phyloP scores from a whole-genome alignment of 1,140 invertebrate species.

The Bombus haemorrhoidalis region DNA sequence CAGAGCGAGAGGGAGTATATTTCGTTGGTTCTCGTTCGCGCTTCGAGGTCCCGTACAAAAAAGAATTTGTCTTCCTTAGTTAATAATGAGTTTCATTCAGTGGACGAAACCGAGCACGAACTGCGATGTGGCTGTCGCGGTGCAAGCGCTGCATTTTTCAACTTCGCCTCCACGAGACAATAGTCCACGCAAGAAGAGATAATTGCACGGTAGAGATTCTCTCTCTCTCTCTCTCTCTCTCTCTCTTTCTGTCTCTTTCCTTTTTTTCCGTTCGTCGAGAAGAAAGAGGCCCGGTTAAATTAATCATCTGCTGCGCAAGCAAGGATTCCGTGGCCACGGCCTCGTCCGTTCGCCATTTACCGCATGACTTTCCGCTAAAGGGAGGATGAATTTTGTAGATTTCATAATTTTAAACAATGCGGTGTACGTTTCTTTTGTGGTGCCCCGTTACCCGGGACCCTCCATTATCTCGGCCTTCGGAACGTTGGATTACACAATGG shows the following conservation, averaged over 20 bases:
- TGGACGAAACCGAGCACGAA: slow-evolving; percentile 30
- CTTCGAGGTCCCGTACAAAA: slow-evolving; percentile 6
- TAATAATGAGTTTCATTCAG: slow-evolving; percentile 54
- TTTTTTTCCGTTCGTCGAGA: neutral
- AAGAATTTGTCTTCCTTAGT: slow-evolving; percentile 50
- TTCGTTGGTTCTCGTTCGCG: slow-evolving; percentile 40
- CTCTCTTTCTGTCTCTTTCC: too few species aligned
- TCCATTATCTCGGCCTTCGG: slow-evolving; percentile 18
- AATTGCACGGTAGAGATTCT: slow-evolving; percentile 31
- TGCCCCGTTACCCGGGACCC: neutral
- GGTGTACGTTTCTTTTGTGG: slow-evolving; percentile 10
- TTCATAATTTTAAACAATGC: slow-evolving; percentile 28
- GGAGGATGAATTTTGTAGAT: slow-evolving; percentile 11
- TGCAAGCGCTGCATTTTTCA: slow-evolving; percentile 54
- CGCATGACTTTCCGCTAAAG: slow-evolving; percentile 17
- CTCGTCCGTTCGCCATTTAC: slow-evolving; percentile 28
- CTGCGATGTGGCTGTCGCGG: slow-evolving; percentile 43
- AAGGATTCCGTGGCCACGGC: slow-evolving; percentile 20
- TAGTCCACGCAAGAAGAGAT: slow-evolving; percentile 51
- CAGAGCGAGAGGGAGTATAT: neutral
- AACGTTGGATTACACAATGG: neutral
- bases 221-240: neutral
- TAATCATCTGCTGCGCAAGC: slow-evolving; percentile 54
- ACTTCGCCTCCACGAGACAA: slow-evolving; percentile 46
- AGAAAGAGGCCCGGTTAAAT: slow-evolving; percentile 32